Evolutionary conservation across 2,888 invertebrate genomes (phyloP), one percentile per base, ranked within the genome.

Genomic region (Lasioglossum marginatum): DNA sequence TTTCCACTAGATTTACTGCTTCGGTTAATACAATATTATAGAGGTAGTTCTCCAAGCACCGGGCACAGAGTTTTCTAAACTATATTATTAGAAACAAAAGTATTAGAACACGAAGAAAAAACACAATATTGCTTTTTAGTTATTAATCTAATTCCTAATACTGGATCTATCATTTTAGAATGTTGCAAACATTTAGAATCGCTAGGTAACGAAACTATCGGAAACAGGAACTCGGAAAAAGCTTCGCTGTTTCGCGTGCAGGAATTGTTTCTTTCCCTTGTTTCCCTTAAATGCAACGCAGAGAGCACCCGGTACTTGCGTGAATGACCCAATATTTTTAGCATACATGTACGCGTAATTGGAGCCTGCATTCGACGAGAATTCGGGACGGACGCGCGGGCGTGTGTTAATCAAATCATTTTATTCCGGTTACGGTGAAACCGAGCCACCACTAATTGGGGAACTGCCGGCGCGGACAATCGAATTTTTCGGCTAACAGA

Each of bases 401-500:
- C 45, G 57, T 75, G 57, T 52, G 37, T 81, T 77, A 83, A 82
- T 76, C 57, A 82, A 77, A 81, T 82, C 66, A 77, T 82, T 77
- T 77, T 68, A 77, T 71, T 19, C 66, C 77, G 63, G 23, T 68
- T 45, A 77, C 52, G 27, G 2, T 2, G 83, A 66, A 77, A 73
- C 34, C 45, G 57, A 72, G 45, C 45, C 57, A 57, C 68, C 48
- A 63, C 72, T 82, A 83, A 83, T 83, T 83, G 83, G 77, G 43
- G 34, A 77, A 82, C 57, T 48, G 82, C n/a, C 73, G 73, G 43
- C 6, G 57, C 45, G 57, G 68, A 73, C 83, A 82, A 77, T 77
- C 76, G 52, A 83, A 76, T 83, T 83, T 83, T 76, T 83, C 82
- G 43, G 76, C 63, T 52, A 77, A n/a, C 82, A 63, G 81, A 63